Base-by-base conservation (phyloP, 2,888 invertebrate genomes). In the Leptogaster cylindrica region DNA sequence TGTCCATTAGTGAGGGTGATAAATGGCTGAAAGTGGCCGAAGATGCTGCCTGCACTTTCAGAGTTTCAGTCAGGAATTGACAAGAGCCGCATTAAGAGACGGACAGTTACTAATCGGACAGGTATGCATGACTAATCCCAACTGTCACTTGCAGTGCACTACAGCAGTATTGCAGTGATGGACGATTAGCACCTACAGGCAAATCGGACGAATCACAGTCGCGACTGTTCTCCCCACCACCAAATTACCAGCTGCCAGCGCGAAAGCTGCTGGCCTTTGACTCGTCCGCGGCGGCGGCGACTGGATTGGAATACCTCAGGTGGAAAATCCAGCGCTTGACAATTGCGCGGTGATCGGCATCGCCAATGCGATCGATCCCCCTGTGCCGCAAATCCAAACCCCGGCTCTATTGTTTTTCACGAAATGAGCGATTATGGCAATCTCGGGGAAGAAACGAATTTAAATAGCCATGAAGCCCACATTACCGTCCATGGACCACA, bases 371-470 rank as follows among this genome's bases (percentile, higher is more conserved):
- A 12, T 46, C 6, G 25, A 16, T 27, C 44, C 28, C n/a, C 46
- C 46, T 3, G 46, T 5, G 14, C 46, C 23, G 2, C 8, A n/a
- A 2, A 10, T 46, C 46, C 23, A 20, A 18, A 0, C 46, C 6
- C 41, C 44, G 41, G 61, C 44, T 44, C 44, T 41, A 7, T 31
- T 31, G 6, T 7, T 8, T n/a, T 25, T 44, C 27, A 44, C n/a
- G 28, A 61, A 61, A 61, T 44, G 61, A 61, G 61, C 61, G 61
- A 61, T 61, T 61, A 61, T 44, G 61, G 61, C 61, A 44, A 61
- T 61, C 61, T 61, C 20, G 33, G 64, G 46, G n/a, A 33, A 48
- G 33, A 64, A 48, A 48, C 41, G 64, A 64, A 64, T 64, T 64
- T 64, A 64, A 64, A 64, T 23, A 64, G 64, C 48, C 64, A 64